These are phyloP conservation scores for Microcebus lehilahytsara DNA, from an alignment of 2,113 vertebrate species.

Conservation along the genomic window DNA sequence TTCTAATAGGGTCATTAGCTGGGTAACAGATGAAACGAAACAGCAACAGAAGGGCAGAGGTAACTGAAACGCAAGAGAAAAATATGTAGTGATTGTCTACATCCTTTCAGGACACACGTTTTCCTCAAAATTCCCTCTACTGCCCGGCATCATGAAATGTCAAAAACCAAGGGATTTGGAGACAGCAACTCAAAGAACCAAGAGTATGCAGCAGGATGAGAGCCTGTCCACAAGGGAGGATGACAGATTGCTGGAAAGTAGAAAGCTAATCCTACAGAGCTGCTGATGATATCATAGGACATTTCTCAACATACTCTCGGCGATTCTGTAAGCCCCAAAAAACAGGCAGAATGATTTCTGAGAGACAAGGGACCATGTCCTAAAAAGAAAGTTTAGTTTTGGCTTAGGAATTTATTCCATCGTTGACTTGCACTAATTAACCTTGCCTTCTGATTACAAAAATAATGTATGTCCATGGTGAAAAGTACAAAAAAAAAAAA, in stretches of 20 bases:
- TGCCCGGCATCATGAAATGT: neutral
- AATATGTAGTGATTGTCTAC: neutral
- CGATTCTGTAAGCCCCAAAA: neutral
- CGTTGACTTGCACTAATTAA: constrained; percentile 3
- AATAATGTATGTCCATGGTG: neutral
- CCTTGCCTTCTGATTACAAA: neutral
- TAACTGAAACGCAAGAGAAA: neutral
- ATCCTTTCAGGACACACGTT: neutral
- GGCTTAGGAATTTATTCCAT: neutral
- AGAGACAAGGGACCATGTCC: neutral
- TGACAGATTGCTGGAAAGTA: neutral
- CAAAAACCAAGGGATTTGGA: constrained; percentile 32
- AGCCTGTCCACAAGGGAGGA: neutral
- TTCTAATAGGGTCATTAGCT: constrained; percentile 44
- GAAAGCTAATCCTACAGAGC: neutral
- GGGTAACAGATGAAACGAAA: constrained; percentile 15
- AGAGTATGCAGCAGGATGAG: neutral
- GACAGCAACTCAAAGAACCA: neutral
- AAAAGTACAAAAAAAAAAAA: neutral
- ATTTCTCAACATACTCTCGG: neutral
- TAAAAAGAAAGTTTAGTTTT: neutral
- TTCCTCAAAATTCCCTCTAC: neutral
- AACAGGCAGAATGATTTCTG: neutral
- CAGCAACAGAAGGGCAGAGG: neutral
- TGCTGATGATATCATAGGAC: neutral